Evolutionary conservation across 2,797 vertebrate genomes (phyloP).

Genomic region (Siniperca obscura): DNA sequence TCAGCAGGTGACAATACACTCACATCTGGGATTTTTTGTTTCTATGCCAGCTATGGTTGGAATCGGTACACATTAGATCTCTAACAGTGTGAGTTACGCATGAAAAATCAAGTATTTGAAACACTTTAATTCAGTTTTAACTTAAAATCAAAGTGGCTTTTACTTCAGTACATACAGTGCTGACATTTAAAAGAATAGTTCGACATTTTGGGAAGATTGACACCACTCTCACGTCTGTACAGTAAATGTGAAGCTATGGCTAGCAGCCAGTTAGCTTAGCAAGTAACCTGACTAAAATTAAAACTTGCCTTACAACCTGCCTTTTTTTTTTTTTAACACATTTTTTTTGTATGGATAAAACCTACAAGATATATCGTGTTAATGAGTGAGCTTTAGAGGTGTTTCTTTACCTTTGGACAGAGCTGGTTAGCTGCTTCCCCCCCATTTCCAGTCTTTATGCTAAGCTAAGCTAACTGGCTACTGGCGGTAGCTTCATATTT

Average conservation of each 20-base stretch:
- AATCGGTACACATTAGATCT: background rate
- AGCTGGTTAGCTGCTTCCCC: background rate
- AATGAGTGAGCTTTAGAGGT: background rate
- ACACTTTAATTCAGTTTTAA: background rate
- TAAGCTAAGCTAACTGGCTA: background rate
- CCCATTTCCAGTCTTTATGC: background rate
- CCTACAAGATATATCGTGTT: background rate
- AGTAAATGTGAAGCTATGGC: background rate
- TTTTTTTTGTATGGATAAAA: background rate
- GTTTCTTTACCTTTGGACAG: background rate
- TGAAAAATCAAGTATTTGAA: background rate
- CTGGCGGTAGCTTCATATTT: background rate
- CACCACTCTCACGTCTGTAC: too few relatives aligned
- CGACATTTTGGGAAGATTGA: background rate
- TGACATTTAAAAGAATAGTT: background rate
- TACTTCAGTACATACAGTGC: background rate
- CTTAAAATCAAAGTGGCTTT: background rate
- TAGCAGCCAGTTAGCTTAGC: background rate
- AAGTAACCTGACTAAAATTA: too few relatives aligned
- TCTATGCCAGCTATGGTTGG: background rate
- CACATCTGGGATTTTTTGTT: background rate
- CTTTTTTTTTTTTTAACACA: background rate
- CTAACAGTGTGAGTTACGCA: background rate
- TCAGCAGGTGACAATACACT: slow-evolving; percentile 70
- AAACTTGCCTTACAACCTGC: background rate